phyloP scores from a whole-genome alignment of 1,140 invertebrate species.

The Drosophila bocqueti region DNA sequence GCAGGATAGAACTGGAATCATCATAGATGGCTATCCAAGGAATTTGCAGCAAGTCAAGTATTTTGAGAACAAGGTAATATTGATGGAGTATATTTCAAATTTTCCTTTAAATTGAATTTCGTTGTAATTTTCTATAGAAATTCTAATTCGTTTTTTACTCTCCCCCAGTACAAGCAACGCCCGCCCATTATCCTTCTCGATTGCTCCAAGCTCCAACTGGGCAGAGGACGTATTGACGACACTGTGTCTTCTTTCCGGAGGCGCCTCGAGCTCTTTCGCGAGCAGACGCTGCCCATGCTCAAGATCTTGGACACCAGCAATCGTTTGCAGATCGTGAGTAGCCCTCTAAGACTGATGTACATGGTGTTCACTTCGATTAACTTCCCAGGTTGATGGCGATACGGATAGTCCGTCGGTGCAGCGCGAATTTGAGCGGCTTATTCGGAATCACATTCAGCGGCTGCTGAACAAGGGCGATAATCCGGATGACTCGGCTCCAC shows the following conservation, averaged over 20 bases:
- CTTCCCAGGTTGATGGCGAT: slow-evolving; percentile 91
- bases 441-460: slow-evolving; percentile 87
- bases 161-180: slow-evolving; percentile 88
- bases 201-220: slow-evolving; percentile 94
- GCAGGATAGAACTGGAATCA: slow-evolving; percentile 88
- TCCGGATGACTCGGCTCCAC: slow-evolving; percentile 22
- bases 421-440: slow-evolving; percentile 89
- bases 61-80: slow-evolving; percentile 91
- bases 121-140: background rate
- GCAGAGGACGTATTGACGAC: slow-evolving; percentile 92
- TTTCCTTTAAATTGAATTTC: background rate
- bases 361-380: background rate
- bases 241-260: slow-evolving; percentile 93
- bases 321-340: slow-evolving; percentile 91
- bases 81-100: background rate
- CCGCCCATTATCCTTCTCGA: slow-evolving; percentile 92
- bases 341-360: accelerated
- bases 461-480: slow-evolving; percentile 47
- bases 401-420: slow-evolving; percentile 91
- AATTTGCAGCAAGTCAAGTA: slow-evolving; percentile 93
- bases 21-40: slow-evolving; percentile 96
- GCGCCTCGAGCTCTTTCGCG: slow-evolving; percentile 93
- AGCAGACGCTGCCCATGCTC: slow-evolving; percentile 94
- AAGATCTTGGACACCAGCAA: slow-evolving; percentile 92
- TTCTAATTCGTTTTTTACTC: background rate